Evolutionary conservation across 2,888 invertebrate species (phyloP), one percentile per base, ranked within the genome.

Genomic region (Palloptera scutellata): DNA sequence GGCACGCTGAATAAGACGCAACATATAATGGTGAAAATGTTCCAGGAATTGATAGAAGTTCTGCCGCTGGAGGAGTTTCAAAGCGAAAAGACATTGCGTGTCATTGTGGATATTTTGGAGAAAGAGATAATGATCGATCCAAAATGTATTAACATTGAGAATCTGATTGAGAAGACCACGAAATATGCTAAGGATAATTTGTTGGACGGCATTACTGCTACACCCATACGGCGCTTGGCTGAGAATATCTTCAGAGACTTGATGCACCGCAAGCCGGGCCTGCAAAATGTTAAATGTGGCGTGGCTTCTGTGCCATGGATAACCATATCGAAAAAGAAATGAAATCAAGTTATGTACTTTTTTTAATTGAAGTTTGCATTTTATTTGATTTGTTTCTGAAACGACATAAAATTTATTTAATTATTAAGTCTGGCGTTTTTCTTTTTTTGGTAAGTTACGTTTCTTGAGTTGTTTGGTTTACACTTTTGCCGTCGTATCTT

Each of bases 1-100:
- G 66, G 73, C 3, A 67, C 77, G 4, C 66, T 83, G 0, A 83
- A 83, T 57, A 78, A 78, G 10, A 79, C 79, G 0, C 83, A 83
- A 60, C 78, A 73, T 11, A 75, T 83, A 1, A 62, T 82, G 54
- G 11, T 74, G 8, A 76, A 79, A 15, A 75, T 83, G 70, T 79
- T 81, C 54, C 78, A 79, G 61, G 75, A 79, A 53, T 68, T 83
- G 3, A 74, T 81, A 4, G 83, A 83, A 61, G 79, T 82, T 17
- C 60, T 83, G 61, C 80, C 83, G 0, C 64, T 80, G 55, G 82
- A 83, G 40, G 83, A 82, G 43, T 81, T 83, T 40, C 77, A 78
- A 61, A 75, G 74, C 4, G 77, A 78, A 0, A 78, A 81, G 8
- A 77, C 79, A 0, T 48, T 76, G 4, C 76, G 73, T 17, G 72